These are phyloP conservation scores for Araneus ventricosus DNA, from an alignment of 1,140 invertebrate genomes.

Conservation along the genomic window DNA sequence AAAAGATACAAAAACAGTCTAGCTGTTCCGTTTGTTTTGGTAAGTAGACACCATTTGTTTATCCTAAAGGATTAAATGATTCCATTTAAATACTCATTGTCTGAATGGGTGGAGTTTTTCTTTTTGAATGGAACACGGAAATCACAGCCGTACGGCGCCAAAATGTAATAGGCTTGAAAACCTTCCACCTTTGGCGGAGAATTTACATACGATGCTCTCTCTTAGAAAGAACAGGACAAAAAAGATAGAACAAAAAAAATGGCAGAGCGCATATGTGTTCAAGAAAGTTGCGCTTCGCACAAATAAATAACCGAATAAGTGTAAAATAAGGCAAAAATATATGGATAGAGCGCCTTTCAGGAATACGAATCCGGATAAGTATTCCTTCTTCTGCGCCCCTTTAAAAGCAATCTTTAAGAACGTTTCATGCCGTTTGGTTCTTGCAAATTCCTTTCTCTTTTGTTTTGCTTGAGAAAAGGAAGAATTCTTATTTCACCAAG, in stretches of 20 bases:
- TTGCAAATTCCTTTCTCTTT: conserved; percentile 68
- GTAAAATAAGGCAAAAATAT: conserved; percentile 57
- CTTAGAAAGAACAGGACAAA: not conserved
- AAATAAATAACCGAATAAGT: conserved; percentile 68
- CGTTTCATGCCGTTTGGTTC: conserved; percentile 72
- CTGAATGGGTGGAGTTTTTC: not conserved
- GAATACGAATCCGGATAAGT: conserved; percentile 67
- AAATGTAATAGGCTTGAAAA: conserved; percentile 41
- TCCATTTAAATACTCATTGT: conserved; percentile 1
- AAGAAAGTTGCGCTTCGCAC: conserved; percentile 37
- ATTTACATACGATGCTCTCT: conserved; percentile 10
- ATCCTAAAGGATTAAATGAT: not conserved
- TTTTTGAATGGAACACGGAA: not conserved
- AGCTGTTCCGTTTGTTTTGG: not conserved
- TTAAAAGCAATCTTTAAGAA: conserved; percentile 74
- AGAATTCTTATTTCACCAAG: conserved; percentile 72
- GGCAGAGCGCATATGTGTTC: not conserved
- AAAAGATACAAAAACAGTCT: not conserved
- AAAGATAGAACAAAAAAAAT: not conserved
- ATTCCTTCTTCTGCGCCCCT: conserved; percentile 59
- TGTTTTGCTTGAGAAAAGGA: not conserved
- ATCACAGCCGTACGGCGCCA: not conserved
- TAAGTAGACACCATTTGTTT: conserved; percentile 1
- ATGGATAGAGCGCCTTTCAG: conserved; percentile 53
- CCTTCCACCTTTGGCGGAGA: conserved; percentile 8